Evolutionary conservation across 2,888 invertebrate genomes (phyloP).

Genomic region (Lymantria dispar): DNA sequence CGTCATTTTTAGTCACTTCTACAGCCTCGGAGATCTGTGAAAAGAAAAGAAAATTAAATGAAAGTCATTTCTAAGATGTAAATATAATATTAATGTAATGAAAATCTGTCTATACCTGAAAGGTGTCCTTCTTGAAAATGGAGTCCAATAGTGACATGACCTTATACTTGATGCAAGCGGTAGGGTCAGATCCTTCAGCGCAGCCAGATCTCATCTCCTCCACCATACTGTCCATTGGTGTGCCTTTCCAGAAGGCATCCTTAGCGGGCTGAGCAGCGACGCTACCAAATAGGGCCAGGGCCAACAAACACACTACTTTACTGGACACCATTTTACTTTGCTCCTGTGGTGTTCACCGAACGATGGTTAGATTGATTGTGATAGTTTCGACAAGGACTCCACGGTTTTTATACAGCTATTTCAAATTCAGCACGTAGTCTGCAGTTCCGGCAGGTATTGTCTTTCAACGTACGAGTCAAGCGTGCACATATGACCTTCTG

Average conservation of each 20-base stretch:
- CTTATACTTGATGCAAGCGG: slow-evolving; percentile 92
- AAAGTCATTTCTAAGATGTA: slow-evolving; percentile 3
- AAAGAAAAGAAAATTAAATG: slow-evolving; percentile 8
- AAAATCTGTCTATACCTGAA: slow-evolving; percentile 80
- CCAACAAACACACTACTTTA: slow-evolving; percentile 75
- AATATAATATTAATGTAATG: background rate
- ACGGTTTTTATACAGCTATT: slow-evolving; percentile 82
- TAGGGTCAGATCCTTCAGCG: slow-evolving; percentile 87
- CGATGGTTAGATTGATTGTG: slow-evolving; percentile 71
- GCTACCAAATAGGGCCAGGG: slow-evolving; percentile 81
- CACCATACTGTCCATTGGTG: slow-evolving; percentile 87
- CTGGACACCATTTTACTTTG: slow-evolving; percentile 66
- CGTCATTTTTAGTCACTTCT: slow-evolving; percentile 88
- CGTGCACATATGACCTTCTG: slow-evolving; percentile 65
- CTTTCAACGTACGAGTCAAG: slow-evolving; percentile 59
- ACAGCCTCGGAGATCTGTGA: slow-evolving; percentile 87
- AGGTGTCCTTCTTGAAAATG: slow-evolving; percentile 89
- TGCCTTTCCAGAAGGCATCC: slow-evolving; percentile 86
- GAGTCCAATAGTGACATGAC: slow-evolving; percentile 90
- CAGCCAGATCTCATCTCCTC: slow-evolving; percentile 90
- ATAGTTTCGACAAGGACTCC: slow-evolving; percentile 73
- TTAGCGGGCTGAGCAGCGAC: slow-evolving; percentile 84
- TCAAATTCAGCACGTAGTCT: slow-evolving; percentile 75
- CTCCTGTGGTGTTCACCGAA: slow-evolving; percentile 65
- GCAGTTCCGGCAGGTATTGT: slow-evolving; percentile 77